These are phyloP conservation scores for Apodemus speciosus DNA, from an alignment of 2,113 vertebrate genomes.

Conservation along the genomic window DNA sequence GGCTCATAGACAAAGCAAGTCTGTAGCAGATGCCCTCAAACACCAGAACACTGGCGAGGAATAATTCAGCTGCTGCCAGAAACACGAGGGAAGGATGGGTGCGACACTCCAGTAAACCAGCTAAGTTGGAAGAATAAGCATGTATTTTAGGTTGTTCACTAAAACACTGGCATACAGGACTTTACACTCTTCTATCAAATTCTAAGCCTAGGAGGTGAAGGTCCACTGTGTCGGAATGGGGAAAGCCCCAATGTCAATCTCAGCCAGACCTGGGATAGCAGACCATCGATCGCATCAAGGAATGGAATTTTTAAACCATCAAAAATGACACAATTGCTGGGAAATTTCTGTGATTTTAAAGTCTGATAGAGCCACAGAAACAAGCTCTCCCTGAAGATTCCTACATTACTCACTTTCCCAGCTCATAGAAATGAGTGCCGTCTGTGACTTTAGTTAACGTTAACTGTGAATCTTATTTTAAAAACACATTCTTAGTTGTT, in stretches of 20 bases:
- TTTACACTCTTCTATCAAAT: not conserved
- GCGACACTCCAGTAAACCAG: not conserved
- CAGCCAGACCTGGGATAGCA: not conserved
- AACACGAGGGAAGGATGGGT: not conserved
- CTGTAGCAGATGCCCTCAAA: not conserved
- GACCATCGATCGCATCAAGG: not conserved
- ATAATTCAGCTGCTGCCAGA: not conserved
- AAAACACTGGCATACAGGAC: not conserved
- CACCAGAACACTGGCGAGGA: not conserved
- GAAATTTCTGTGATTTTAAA: not conserved
- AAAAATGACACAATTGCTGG: not conserved
- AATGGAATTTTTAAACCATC: not conserved
- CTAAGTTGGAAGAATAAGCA: not conserved
- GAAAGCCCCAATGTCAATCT: not conserved
- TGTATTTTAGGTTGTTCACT: not conserved
- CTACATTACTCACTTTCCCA: conserved; percentile 25
- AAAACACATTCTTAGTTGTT: conserved; percentile 39
- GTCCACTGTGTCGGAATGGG: not conserved
- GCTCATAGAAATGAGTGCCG: not conserved
- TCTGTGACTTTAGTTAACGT: not conserved
- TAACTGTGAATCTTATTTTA: conserved; percentile 2
- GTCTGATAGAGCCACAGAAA: not conserved
- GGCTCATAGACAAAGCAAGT: not conserved
- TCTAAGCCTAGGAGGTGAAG: not conserved
- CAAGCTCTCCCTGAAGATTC: not conserved